Conservation (phyloP, 2,113 vertebrate species). For the Anolis carolinensis region DNA sequence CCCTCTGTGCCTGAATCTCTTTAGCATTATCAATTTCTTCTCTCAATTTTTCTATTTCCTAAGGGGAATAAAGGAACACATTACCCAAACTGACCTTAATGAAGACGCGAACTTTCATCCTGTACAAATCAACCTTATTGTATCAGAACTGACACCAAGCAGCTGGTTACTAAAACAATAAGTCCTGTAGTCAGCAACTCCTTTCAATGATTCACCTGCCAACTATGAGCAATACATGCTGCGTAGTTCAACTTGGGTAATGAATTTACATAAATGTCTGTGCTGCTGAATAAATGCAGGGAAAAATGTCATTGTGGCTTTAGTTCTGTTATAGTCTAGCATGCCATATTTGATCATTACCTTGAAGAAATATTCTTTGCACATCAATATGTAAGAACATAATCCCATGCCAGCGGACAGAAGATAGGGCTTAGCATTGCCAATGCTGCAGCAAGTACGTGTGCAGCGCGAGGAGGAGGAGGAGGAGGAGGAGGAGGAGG, state of each 20-base stretch:
- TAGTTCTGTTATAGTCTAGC: background rate
- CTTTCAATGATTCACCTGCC: background rate
- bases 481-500: background rate
- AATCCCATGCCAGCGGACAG: background rate
- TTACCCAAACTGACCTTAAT: background rate
- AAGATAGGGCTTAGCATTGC: background rate
- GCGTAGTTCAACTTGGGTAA: background rate
- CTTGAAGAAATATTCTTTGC: background rate
- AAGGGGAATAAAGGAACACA: constrained; percentile 48
- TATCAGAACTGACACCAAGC: background rate
- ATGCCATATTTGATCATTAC: background rate
- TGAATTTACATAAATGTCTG: background rate
- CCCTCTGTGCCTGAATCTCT: constrained; percentile 94
- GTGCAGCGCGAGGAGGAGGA: background rate
- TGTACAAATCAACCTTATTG: background rate
- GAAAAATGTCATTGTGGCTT: background rate
- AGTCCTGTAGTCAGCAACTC: background rate
- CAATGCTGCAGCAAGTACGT: background rate
- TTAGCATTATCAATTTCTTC: constrained; percentile 96
- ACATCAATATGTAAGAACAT: background rate
- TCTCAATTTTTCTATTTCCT: constrained; percentile 98
- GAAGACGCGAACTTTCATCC: background rate
- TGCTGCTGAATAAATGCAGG: background rate
- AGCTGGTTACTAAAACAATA: background rate
- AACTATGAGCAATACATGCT: background rate